Evolutionary conservation across 2,797 vertebrate genomes (phyloP), one percentile per base, ranked within the genome.

Genomic region (Amblyopsis hoosieri): DNA sequence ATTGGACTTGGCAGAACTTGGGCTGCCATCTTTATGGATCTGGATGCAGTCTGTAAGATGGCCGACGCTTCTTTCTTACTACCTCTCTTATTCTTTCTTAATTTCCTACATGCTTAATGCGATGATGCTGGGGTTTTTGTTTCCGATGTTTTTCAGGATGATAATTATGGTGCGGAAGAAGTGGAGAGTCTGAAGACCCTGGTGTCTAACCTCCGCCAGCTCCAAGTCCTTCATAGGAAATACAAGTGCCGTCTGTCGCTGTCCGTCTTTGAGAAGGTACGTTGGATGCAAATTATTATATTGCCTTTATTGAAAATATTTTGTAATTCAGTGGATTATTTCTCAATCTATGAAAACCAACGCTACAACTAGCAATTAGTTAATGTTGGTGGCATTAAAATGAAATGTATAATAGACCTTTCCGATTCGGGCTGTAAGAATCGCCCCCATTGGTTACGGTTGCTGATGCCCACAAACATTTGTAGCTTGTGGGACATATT

Each of bases 241-340:
- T 97, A 97, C 84, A 96, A 92, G 81, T 99, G 95, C 86, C 93
- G 61, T 33, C 89, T 99, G 72, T 85, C 95, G 1, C 94, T 99
- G 47, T 96, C 94, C 19, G 94, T 96, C 67, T 96, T 96, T 85
- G 97, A 99, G 83, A 97, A 97, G 95, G 98, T 91, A 72, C 50
- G 71, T 64, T 48, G 11, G 10, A 37, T 48, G 12, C 47, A 48
- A 12, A n/a, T 48, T 48, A 9, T 57, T 6, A 37, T 37, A 37
- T 37, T 9, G 3, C 33, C 5, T 9, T 37, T 37, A 37, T 37
- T 37, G 8, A 37, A 37, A 6, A 37, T 37, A 29, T 37, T 37
- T 37, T 37, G 5, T 6, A 37, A 37, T 37, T 37, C 5, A 6
- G 33, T 37, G 33, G 33, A 37, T 37, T 9, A 37, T 9, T 37